Evolutionary conservation across 2,113 vertebrate species (phyloP).

Genomic region (Struthio camelus): DNA sequence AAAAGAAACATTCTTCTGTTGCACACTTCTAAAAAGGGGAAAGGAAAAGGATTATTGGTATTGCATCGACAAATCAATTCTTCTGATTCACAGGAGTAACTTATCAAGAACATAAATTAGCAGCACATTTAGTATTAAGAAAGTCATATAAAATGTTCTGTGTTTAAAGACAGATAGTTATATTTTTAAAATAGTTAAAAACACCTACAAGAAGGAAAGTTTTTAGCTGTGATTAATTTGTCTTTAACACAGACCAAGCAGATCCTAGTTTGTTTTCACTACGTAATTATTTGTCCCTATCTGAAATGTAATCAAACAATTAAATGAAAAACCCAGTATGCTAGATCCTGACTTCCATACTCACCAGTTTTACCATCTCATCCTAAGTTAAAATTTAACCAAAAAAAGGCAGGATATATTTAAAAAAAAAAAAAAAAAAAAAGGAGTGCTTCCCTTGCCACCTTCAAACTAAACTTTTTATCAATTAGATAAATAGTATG

Average conservation of each 20-base stretch:
- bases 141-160: background rate
- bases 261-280: background rate
- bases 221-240: background rate
- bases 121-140: background rate
- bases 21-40: slow-evolving; percentile 84
- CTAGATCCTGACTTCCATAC: background rate
- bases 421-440: background rate
- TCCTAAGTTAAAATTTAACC: background rate
- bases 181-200: background rate
- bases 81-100: background rate
- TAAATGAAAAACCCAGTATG: background rate
- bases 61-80: background rate
- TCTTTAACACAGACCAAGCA: background rate
- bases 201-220: background rate
- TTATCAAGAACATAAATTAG: background rate
- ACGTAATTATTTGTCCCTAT: background rate
- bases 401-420: background rate
- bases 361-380: background rate
- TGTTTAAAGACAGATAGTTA: background rate
- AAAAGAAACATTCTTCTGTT: slow-evolving; percentile 97
- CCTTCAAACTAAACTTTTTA: background rate
- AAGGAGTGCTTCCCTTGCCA: background rate
- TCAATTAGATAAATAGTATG: background rate
- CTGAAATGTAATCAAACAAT: background rate
- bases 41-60: background rate